Evolutionary conservation across 1,140 invertebrate species (phyloP).

Genomic region (Leptinotarsa lineolata): DNA sequence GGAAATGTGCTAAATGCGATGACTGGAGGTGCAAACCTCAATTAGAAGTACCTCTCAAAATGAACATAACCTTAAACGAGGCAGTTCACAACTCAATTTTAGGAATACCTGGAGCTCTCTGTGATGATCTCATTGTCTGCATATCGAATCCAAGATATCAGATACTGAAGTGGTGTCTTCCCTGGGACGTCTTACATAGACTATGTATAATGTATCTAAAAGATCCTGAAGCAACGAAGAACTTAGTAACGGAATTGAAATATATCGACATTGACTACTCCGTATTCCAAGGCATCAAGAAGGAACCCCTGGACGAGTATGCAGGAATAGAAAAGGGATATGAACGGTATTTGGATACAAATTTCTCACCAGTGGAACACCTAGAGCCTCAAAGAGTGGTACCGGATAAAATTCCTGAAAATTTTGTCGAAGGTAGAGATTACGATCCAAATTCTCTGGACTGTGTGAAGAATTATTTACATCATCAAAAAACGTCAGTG

Average conservation of each 20-base stretch:
- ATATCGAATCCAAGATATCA: slow-evolving; percentile 66
- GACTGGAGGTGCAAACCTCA: slow-evolving; percentile 49
- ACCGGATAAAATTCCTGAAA: neutral
- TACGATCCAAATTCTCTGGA: slow-evolving; percentile 10
- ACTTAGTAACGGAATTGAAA: slow-evolving; percentile 65
- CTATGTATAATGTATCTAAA: slow-evolving; percentile 65
- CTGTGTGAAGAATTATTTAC: neutral
- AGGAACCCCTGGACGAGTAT: slow-evolving; percentile 57
- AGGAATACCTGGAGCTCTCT: slow-evolving; percentile 63
- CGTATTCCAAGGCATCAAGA: slow-evolving; percentile 62
- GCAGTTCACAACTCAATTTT: slow-evolving; percentile 56
- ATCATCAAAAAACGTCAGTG: neutral
- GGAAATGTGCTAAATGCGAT: slow-evolving; percentile 47
- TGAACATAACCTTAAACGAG: slow-evolving; percentile 49
- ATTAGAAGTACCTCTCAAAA: slow-evolving; percentile 42
- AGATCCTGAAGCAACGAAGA: slow-evolving; percentile 63
- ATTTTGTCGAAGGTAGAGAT: neutral
- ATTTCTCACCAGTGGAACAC: neutral
- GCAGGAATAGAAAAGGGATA: slow-evolving; percentile 63
- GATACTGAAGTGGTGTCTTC: slow-evolving; percentile 64
- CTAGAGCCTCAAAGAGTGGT: neutral
- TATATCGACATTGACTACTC: slow-evolving; percentile 69
- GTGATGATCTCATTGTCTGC: slow-evolving; percentile 66
- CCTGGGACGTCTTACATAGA: slow-evolving; percentile 63
- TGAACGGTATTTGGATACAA: slow-evolving; percentile 53